Percentiles rank a stretch among this genome's conserved stretches.
Evolutionary conservation across 2,113 vertebrate species (phyloP).

Genomic region (Terrapene triunguis): DNA sequence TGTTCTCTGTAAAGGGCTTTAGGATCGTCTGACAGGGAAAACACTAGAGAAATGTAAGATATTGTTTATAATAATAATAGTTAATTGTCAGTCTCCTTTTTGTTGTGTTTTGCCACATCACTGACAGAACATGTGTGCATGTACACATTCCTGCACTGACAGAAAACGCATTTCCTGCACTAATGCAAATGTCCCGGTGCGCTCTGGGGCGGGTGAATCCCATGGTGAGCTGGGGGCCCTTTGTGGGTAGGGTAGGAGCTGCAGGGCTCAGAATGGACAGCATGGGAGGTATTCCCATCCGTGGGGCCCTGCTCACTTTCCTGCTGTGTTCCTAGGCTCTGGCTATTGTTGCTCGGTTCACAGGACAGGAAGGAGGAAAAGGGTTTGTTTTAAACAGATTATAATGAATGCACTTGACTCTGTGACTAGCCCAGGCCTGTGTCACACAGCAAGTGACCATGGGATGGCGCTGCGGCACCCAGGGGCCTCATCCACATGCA

Average conservation of each 20-base stretch:
- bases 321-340: slow-evolving; percentile 38
- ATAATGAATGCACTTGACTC: not conserved
- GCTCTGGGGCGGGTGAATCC: not conserved
- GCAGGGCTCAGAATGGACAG: not conserved
- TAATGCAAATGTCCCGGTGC: not conserved
- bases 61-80: not conserved
- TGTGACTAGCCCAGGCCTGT: not conserved
- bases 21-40: not conserved
- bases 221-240: not conserved
- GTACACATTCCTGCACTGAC: too few species aligned
- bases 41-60: not conserved
- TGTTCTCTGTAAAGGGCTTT: not conserved
- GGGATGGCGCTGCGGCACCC: not conserved
- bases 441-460: not conserved
- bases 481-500: not conserved
- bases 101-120: not conserved
- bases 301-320: slow-evolving; percentile 52
- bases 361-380: slow-evolving; percentile 51
- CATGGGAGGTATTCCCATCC: not conserved
- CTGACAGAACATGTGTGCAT: not conserved
- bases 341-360: not conserved
- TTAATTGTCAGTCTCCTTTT: not conserved
- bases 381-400: slow-evolving; percentile 8
- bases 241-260: not conserved
- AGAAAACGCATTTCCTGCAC: not conserved